Conservation (phyloP, 2,888 invertebrate genomes). For the Hirtodrosophila histrioides region DNA sequence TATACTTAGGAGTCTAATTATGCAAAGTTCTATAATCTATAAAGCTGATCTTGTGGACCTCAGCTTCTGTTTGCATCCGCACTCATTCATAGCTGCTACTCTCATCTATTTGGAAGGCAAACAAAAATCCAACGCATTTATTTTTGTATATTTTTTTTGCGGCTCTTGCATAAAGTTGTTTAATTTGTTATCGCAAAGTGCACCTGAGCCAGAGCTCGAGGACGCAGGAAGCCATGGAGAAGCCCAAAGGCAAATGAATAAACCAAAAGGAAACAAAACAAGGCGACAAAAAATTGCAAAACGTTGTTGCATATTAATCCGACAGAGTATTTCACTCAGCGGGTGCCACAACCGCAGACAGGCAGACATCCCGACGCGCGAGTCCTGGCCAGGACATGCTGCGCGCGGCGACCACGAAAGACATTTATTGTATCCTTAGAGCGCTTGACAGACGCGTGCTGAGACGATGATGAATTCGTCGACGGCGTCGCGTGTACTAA, state of each 20-base stretch:
- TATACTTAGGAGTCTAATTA: too few species aligned
- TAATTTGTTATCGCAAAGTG: constrained; percentile 77
- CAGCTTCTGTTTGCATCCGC: constrained; percentile 18
- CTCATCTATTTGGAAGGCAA: constrained; percentile 13
- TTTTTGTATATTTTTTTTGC: constrained; percentile 18
- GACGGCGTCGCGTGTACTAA: constrained; percentile 38
- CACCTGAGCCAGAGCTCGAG: constrained; percentile 58
- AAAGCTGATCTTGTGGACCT: not conserved
- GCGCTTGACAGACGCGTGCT: constrained; percentile 77
- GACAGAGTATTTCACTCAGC: constrained; percentile 77
- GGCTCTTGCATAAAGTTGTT: constrained; percentile 69
- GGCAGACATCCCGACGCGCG: constrained; percentile 15
- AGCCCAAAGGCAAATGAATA: constrained; percentile 70
- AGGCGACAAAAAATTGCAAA: constrained; percentile 68
- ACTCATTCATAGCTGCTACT: constrained; percentile 3
- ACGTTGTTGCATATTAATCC: constrained; percentile 77
- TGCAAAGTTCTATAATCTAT: not conserved
- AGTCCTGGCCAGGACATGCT: constrained; percentile 36
- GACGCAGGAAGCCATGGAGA: constrained; percentile 18
- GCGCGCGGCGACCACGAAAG: constrained; percentile 65
- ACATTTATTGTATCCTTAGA: constrained; percentile 79
- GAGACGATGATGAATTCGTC: constrained; percentile 79
- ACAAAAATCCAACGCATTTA: constrained; percentile 24
- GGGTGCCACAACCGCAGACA: constrained; percentile 49
- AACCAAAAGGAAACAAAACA: constrained; percentile 59